Evolutionary conservation across 2,888 invertebrate genomes (phyloP), one percentile per base, ranked within the genome.

Genomic region (Oligia strigilis): DNA sequence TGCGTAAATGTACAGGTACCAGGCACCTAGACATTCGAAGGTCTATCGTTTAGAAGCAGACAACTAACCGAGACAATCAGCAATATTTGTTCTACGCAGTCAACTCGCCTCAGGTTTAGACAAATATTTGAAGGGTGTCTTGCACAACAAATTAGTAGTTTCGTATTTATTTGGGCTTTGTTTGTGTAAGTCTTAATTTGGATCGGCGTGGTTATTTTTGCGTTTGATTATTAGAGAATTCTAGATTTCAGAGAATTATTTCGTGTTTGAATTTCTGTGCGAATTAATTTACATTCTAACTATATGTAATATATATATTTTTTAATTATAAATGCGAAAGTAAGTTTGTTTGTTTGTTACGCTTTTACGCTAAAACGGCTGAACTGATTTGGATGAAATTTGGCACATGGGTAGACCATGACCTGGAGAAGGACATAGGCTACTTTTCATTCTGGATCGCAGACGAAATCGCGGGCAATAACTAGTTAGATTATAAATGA

Each of bases 61-160:
- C 46, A 75, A 65, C 73, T 52, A 70, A 64, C 55, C 52, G 52
- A n/a, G 62, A 78, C 78, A 83, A 83, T 86, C 81, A 84, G 74
- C 75, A 79, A 82, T 81, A 75, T 89, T 89, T 83, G 73, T 60
- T 70, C 64, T 75, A 64, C 46, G 9, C 58, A 78, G 77, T 70
- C 82, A 77, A 72, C 78, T 81, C 72, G 82, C 80, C 81, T 79
- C 72, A 84, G 83, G 76, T 80, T 80, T 60, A 71, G 75, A 77
- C 89, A 84, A 89, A 89, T 89, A 88, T 89, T 89, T 84, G 89
- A 72, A 81, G 77, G 88, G 84, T 83, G 80, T 87, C 84, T 89
- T 84, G 72, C 52, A 81, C 78, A 84, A 83, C 85, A 84, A 89
- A 88, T 85, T 86, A 84, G 85, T 83, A 88, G 82, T 84, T 83